Evolutionary conservation across 1,140 invertebrate genomes (phyloP).

Genomic region (Cyphomyrmex costatus): DNA sequence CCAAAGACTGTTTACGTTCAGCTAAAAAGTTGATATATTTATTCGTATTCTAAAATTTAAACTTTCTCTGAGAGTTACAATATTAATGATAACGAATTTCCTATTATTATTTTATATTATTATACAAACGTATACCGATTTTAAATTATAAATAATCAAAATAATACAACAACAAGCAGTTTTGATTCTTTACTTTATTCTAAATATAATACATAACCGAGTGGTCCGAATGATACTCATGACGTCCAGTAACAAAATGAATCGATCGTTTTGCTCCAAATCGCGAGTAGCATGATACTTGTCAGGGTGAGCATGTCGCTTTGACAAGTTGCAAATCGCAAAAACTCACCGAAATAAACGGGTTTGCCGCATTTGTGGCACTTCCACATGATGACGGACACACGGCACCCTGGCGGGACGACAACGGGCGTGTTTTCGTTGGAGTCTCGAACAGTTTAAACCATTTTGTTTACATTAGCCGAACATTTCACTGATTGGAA

Average conservation of each 20-base stretch:
- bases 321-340: constrained; percentile 61
- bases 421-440: constrained; percentile 8
- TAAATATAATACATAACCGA: background rate
- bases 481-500: constrained; percentile 57
- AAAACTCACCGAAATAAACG: constrained; percentile 92
- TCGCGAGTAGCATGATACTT: constrained; percentile 35
- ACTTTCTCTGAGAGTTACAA: background rate
- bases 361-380: constrained; percentile 95
- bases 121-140: background rate
- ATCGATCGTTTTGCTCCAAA: background rate
- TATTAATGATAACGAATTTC: background rate
- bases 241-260: background rate
- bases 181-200: background rate
- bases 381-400: constrained; percentile 90
- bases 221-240: background rate
- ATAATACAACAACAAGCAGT: background rate
- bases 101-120: background rate
- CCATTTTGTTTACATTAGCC: constrained; percentile 73
- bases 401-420: constrained; percentile 26
- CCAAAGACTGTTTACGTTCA: constrained; percentile 96
- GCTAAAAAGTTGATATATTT: constrained; percentile 87
- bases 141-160: constrained; percentile 11
- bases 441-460: constrained; percentile 38
- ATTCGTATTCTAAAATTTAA: background rate
- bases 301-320: constrained; percentile 57